Evolutionary conservation across 2,888 invertebrate genomes (phyloP).

Genomic region (Protophormia terraenovae): DNA sequence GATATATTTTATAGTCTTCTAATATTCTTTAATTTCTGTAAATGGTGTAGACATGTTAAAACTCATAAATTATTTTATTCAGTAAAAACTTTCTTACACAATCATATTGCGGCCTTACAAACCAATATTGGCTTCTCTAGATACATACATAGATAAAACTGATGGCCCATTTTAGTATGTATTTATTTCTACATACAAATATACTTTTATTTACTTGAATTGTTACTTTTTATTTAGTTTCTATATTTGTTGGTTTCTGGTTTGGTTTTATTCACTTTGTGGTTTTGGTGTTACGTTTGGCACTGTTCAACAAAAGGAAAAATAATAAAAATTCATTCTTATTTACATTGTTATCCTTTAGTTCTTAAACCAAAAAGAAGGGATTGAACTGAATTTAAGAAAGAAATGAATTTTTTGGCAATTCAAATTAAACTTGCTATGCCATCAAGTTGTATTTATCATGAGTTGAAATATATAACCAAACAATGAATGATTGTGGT

Average conservation of each 20-base stretch:
- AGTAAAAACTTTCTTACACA: neutral
- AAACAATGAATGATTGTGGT: no score
- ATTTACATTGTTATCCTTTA: neutral
- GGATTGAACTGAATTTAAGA: neutral
- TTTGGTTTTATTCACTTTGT: neutral
- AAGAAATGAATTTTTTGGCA: constrained; percentile 42
- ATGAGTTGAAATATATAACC: no score
- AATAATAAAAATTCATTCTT: neutral
- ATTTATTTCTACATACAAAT: neutral
- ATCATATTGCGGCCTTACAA: neutral
- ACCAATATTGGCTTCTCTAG: neutral
- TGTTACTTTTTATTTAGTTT: neutral
- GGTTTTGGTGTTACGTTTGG: constrained; percentile 25
- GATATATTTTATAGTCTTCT: no score
- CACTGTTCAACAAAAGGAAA: neutral
- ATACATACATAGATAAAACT: neutral
- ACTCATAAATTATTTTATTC: neutral
- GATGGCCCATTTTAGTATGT: neutral
- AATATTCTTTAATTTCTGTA: no score
- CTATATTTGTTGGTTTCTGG: neutral
- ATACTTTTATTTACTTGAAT: neutral
- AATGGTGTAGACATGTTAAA: neutral
- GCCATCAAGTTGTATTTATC: no score
- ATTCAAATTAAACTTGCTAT: neutral
- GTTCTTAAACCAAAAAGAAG: neutral